Evolutionary conservation across 1,140 invertebrate species (phyloP).

Genomic region (Anastrepha obliqua): DNA sequence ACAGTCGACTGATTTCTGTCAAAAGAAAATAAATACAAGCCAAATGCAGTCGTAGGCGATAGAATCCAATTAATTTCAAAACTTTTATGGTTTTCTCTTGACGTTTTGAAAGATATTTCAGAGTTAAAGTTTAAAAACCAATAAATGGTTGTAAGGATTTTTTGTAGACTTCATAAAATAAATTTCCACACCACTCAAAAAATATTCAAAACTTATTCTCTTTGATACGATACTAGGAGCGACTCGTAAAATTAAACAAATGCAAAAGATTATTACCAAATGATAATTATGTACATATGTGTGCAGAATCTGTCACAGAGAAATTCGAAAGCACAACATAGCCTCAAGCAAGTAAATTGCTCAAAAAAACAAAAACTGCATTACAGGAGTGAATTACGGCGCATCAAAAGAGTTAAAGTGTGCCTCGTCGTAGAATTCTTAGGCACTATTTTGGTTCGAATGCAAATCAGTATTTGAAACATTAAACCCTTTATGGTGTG

Average conservation of each 20-base stretch:
- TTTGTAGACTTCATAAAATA: too few relatives aligned
- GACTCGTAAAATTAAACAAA: too few relatives aligned
- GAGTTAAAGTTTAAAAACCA: background rate
- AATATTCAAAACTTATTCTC: too few relatives aligned
- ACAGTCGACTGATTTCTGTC: slow-evolving; percentile 54
- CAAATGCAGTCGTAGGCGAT: background rate
- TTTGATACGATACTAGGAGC: too few relatives aligned
- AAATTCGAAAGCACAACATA: too few relatives aligned
- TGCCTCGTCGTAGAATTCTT: background rate
- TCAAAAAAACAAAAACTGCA: background rate
- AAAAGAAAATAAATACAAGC: slow-evolving; percentile 34
- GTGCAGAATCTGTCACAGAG: too few relatives aligned
- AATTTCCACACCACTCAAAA: too few relatives aligned
- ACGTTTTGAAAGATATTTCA: background rate
- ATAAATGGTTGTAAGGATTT: background rate
- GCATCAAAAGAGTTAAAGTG: background rate
- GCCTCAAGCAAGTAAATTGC: background rate
- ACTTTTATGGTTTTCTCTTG: background rate
- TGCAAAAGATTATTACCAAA: too few relatives aligned
- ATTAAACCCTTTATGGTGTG: slow-evolving; percentile 54
- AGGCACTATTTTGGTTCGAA: background rate
- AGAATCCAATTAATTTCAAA: background rate
- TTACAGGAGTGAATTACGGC: background rate
- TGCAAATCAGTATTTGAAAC: slow-evolving; percentile 51
- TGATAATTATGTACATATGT: too few relatives aligned